These are phyloP conservation scores for Hydrolagus affinis DNA, from an alignment of 2,113 vertebrate species.

Conservation along the genomic window DNA sequence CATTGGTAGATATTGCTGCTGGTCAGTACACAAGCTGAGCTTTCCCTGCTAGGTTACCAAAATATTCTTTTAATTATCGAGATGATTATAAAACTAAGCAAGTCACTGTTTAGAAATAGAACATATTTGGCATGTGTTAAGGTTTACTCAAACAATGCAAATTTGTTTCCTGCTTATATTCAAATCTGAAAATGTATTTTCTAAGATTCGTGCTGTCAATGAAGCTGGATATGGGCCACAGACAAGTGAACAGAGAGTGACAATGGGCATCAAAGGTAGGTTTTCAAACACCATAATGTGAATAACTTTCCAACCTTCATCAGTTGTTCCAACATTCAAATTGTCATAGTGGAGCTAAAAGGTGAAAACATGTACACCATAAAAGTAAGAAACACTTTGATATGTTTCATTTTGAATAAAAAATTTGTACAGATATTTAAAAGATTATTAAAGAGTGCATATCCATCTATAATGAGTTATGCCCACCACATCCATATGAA, in stretches of 20 bases:
- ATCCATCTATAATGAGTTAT: no score
- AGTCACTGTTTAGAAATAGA: not conserved
- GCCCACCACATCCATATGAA: no score
- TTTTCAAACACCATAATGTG: not conserved
- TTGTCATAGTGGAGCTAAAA: constrained; percentile 75
- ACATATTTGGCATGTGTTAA: not conserved
- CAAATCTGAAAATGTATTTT: constrained; percentile 33
- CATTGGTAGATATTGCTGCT: not conserved
- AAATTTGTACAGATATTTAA: no score
- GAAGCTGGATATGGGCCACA: constrained; percentile 81
- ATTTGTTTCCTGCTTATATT: not conserved
- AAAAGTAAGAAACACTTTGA: constrained; percentile 58
- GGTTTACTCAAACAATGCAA: not conserved
- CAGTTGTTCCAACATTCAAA: no score
- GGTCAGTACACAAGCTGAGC: no score
- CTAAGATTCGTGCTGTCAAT: constrained; percentile 83
- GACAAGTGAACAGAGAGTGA: constrained; percentile 68
- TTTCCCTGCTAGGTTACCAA: not conserved
- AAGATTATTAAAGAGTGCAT: no score
- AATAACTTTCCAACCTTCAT: no score
- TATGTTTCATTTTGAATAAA: not conserved
- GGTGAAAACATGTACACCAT: constrained; percentile 85
- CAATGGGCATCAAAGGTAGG: constrained; percentile 86
- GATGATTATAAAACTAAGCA: not conserved
- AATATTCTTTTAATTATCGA: not conserved